phyloP scores from a whole-genome alignment of 92 coral and sea anemone genomes.

The Actinostola sp. region DNA sequence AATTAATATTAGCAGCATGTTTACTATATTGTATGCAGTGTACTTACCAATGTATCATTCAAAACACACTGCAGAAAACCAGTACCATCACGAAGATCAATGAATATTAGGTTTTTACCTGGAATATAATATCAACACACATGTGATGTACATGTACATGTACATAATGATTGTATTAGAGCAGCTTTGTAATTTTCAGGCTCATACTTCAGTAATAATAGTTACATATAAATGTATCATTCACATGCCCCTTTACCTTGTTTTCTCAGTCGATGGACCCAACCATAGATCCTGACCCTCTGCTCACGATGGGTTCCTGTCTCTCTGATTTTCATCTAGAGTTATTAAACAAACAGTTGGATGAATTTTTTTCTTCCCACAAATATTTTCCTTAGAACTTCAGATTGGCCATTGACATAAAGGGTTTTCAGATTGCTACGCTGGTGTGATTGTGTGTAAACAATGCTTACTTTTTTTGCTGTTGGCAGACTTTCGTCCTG shows the following conservation, averaged over 20 bases:
- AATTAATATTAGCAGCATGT: background rate
- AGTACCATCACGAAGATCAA: conserved; percentile 94
- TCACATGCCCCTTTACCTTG: conserved; percentile 59
- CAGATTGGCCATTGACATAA: no score
- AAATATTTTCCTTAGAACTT: no score
- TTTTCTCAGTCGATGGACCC: conserved; percentile 91
- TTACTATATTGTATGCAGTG: background rate
- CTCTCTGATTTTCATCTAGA: conserved; percentile 84
- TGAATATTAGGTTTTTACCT: conserved; percentile 93
- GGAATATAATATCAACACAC: background rate
- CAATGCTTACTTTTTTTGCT: conserved; percentile 67
- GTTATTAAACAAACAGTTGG: background rate
- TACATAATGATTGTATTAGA: background rate
- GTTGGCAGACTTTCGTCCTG: conserved; percentile 85
- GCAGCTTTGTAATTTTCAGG: background rate
- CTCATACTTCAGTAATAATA: background rate
- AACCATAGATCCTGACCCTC: conserved; percentile 86
- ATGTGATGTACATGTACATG: background rate
- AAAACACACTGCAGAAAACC: conserved; percentile 98
- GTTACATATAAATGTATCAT: background rate
- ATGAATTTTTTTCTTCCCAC: no score
- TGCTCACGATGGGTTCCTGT: conserved; percentile 74
- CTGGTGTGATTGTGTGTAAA: no score
- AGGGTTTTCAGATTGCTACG: no score
- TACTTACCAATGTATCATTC: conserved; percentile 83